Evolutionary conservation across 2,113 vertebrate genomes (phyloP).

Genomic region (Hirundichthys speculiger): DNA sequence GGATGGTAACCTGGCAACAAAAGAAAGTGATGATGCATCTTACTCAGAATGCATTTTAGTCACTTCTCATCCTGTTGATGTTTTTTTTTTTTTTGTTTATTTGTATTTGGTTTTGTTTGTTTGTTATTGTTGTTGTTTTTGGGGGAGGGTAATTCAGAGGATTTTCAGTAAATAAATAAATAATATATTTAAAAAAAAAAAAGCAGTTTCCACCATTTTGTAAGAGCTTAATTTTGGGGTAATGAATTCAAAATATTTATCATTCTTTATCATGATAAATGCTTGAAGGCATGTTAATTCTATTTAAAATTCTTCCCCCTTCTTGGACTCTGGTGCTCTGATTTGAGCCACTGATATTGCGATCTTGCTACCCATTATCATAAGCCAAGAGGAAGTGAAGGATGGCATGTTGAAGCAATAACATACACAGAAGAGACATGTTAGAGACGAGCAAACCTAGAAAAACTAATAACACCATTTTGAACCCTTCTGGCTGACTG

Average conservation of each 20-base stretch:
- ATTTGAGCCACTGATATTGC: conserved; percentile 14
- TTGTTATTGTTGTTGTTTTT: no score
- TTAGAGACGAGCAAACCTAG: conserved; percentile 28
- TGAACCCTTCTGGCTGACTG: conserved; percentile 49
- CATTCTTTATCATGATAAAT: conserved; percentile 32
- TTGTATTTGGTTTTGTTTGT: no score
- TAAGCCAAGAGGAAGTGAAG: conserved; percentile 28
- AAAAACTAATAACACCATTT: conserved; percentile 40
- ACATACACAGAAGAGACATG: conserved; percentile 16
- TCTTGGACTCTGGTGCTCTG: conserved; percentile 26
- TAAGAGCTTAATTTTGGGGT: conserved; percentile 26
- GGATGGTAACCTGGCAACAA: conserved; percentile 7
- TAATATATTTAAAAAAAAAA: conserved; percentile 21
- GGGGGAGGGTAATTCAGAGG: no score
- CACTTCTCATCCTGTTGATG: neutral
- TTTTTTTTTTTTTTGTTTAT: neutral
- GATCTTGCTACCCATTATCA: conserved; percentile 34
- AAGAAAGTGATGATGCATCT: neutral
- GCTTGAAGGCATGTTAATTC: no score
- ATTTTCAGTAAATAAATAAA: conserved; percentile 7
- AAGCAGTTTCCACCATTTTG: conserved; percentile 15
- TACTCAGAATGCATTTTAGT: conserved; percentile 2
- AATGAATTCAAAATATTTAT: no score
- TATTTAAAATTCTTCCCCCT: conserved; percentile 22
- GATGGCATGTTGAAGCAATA: conserved; percentile 6